Evolutionary conservation across 1,140 invertebrate genomes (phyloP), one percentile per base, ranked within the genome.

Genomic region (Drosophila mauritiana): DNA sequence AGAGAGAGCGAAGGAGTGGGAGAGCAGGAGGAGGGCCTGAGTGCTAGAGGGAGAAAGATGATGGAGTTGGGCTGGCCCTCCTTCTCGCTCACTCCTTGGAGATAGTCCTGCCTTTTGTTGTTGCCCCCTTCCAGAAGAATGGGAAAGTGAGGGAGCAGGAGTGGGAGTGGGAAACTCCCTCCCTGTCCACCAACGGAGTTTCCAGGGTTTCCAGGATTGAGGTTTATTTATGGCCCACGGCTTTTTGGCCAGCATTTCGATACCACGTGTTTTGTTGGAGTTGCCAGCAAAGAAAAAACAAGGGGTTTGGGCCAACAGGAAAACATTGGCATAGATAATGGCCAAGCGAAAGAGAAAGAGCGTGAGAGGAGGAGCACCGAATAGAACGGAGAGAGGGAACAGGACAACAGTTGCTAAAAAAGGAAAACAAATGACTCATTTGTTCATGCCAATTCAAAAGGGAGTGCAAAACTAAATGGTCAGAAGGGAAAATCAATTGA

Each of bases 201-300:
- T 83, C 77, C 80, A 62, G 75, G 80, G 52, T 49, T 72, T 82
- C 65, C 59, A 63, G 78, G 82, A 75, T 86, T 86, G 83, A 86
- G 82, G 83, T 86, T 86, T 86, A 86, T 86, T 86, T 86, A 86
- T 86, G 83, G 84, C 83, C 84, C 84, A 77, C 83, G 83, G 83
- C 83, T 77, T 80, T 86, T 78, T 70, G 83, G 52, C 54, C 62
- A 69, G 64, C 64, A 78, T 86, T 51, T 83, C 62, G 75, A 82
- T 88, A 86, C 83, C 83, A 86, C 83, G 83, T 83, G 83, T 83
- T 82, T 86, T 61, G 74, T 57, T 46, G 46, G 15, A 39, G 40
- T 37, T 39, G 8, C 37, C 56, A 13, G 20, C 43, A 27, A 67
- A 62, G 13, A 27, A 67, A 63, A 15, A 15, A 46, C 11, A 42